A percentile compares a stretch with the other conserved stretches of the same genome.
Evolutionary conservation across 2,888 invertebrate species (phyloP).

Genomic region (Tricholauxania praeusta): DNA sequence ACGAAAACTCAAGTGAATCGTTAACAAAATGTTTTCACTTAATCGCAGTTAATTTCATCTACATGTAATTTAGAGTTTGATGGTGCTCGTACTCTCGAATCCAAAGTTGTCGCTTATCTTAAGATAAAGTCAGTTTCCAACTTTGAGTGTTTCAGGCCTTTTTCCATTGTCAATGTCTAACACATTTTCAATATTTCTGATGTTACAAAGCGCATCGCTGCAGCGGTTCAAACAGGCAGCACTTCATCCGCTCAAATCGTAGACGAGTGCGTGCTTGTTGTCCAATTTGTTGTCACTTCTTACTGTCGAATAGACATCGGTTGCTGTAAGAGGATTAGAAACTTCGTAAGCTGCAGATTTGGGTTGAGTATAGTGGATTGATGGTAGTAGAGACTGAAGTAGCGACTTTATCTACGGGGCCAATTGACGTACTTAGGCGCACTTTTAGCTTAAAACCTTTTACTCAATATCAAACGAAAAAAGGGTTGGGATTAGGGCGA

Average conservation of each 20-base stretch:
- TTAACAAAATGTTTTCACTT: no score
- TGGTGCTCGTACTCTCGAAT: no score
- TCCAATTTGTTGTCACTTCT: background rate
- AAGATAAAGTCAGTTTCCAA: no score
- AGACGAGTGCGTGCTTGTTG: background rate
- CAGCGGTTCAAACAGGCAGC: background rate
- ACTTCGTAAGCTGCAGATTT: background rate
- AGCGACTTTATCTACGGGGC: background rate
- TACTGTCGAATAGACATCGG: slow-evolving; percentile 1
- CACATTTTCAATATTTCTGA: no score
- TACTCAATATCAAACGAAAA: background rate
- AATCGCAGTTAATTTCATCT: no score
- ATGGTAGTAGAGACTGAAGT: background rate
- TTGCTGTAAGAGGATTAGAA: slow-evolving; percentile 1
- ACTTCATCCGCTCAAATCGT: background rate
- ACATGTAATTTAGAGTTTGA: no score
- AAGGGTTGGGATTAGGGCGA: background rate
- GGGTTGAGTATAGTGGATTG: no score
- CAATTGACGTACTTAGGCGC: background rate
- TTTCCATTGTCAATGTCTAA: no score
- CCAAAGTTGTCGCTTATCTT: no score
- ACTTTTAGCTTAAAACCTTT: background rate
- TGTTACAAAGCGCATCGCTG: no score
- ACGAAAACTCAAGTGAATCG: no score
- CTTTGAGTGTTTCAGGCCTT: no score